Evolutionary conservation across 2,888 invertebrate species (phyloP).

Genomic region (Catocala sponsa): DNA sequence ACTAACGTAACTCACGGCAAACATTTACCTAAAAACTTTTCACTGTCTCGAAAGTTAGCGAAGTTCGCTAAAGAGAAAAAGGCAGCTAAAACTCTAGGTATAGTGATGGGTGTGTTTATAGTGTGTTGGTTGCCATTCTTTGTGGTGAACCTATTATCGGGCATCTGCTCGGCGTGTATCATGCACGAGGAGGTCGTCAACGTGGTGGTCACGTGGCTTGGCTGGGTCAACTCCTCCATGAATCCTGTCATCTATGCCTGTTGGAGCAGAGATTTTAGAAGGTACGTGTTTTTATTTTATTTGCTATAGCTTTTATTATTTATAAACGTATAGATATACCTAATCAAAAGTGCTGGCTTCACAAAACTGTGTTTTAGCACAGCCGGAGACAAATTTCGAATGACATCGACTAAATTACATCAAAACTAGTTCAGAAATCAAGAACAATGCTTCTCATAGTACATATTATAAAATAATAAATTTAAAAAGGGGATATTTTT

Average conservation of each 20-base stretch:
- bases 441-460: too few relatives aligned
- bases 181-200: slow-evolving; percentile 95
- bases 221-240: slow-evolving; percentile 98
- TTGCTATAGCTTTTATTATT: too few relatives aligned
- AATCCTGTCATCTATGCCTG: slow-evolving; percentile 99
- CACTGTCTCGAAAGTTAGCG: slow-evolving; percentile 96
- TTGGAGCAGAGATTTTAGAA: slow-evolving; percentile 98
- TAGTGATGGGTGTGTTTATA: slow-evolving; percentile 99
- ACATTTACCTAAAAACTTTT: slow-evolving; percentile 95
- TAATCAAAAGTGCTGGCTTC: too few relatives aligned
- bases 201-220: slow-evolving; percentile 97
- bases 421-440: too few relatives aligned
- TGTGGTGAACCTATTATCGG: slow-evolving; percentile 96
- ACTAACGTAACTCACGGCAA: slow-evolving; percentile 88
- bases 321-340: too few relatives aligned
- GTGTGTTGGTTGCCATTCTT: slow-evolving; percentile 99
- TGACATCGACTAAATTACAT: too few relatives aligned
- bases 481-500: too few relatives aligned
- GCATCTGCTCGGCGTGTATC: slow-evolving; percentile 96
- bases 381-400: too few relatives aligned
- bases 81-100: slow-evolving; percentile 98
- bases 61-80: slow-evolving; percentile 99
- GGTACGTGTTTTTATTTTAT: slow-evolving; percentile 85
- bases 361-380: too few relatives aligned
- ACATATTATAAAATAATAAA: too few relatives aligned